Evolutionary conservation across 2,113 vertebrate species (phyloP).

Genomic region (Cochlearius cochlearius): DNA sequence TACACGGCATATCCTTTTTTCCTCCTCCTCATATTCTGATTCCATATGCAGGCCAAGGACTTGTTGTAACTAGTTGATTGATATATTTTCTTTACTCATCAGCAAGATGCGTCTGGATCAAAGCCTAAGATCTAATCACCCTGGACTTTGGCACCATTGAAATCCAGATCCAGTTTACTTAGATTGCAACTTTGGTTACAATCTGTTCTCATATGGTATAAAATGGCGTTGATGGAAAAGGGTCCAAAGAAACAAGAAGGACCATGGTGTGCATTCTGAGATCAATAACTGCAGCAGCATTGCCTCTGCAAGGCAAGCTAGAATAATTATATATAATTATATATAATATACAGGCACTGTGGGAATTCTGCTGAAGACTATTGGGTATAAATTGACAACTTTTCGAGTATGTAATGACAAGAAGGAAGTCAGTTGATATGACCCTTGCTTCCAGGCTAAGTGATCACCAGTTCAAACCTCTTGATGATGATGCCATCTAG

Average conservation of each 20-base stretch:
- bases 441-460: not conserved
- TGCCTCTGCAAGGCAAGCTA: not conserved
- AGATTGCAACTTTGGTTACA: not conserved
- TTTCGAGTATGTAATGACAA: not conserved
- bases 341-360: not conserved
- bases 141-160: not conserved
- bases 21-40: constrained; percentile 64
- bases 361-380: not conserved
- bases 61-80: constrained; percentile 36
- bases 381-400: not conserved
- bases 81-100: constrained; percentile 25
- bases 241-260: not conserved
- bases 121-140: not conserved
- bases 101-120: not conserved
- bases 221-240: not conserved
- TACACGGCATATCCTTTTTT: not conserved
- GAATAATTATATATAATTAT: not conserved
- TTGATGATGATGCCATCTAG: not conserved
- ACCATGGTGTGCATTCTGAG: not conserved
- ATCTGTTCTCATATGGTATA: not conserved
- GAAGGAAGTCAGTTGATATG: not conserved
- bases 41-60: constrained; percentile 26
- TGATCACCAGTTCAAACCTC: not conserved
- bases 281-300: not conserved
- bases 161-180: not conserved